Evolutionary conservation across 2,113 vertebrate genomes (phyloP).

Genomic region (Colinus virginianus): DNA sequence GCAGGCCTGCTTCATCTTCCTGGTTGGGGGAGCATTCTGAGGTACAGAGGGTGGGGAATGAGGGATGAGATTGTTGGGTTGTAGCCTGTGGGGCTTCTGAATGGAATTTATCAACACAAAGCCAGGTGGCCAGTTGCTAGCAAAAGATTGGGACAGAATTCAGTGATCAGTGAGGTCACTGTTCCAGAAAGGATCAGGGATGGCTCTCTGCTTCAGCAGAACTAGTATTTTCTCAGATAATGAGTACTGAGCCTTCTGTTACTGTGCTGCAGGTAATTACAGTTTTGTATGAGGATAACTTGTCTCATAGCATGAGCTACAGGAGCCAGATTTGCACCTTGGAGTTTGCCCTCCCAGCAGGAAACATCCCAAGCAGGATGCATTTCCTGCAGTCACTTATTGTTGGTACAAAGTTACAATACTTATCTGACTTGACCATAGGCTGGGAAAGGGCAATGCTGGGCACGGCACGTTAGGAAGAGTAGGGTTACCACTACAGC

Average conservation of each 20-base stretch:
- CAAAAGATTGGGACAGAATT: not conserved
- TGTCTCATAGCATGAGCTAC: not conserved
- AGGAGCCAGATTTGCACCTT: not conserved
- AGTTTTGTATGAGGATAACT: not conserved
- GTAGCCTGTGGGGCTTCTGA: not conserved
- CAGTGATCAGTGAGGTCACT: not conserved
- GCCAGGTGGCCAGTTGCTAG: not conserved
- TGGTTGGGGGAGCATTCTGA: not conserved
- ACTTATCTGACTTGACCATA: not conserved
- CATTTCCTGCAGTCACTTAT: not conserved
- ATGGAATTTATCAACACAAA: not conserved
- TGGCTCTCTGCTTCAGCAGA: not conserved
- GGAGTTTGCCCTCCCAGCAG: not conserved
- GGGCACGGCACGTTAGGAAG: fast-evolving
- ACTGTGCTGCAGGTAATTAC: not conserved
- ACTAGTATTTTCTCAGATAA: not conserved
- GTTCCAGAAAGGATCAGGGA: not conserved
- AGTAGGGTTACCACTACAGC: not conserved
- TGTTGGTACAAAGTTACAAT: not conserved
- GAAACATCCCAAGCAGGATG: not conserved
- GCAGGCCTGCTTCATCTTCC: not conserved
- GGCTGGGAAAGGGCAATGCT: not conserved
- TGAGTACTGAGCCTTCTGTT: not conserved
- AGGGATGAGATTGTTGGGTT: not conserved
- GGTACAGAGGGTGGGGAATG: not conserved